Evolutionary conservation across 2,888 invertebrate genomes (phyloP).

Genomic region (Hirudinaria manillensis): DNA sequence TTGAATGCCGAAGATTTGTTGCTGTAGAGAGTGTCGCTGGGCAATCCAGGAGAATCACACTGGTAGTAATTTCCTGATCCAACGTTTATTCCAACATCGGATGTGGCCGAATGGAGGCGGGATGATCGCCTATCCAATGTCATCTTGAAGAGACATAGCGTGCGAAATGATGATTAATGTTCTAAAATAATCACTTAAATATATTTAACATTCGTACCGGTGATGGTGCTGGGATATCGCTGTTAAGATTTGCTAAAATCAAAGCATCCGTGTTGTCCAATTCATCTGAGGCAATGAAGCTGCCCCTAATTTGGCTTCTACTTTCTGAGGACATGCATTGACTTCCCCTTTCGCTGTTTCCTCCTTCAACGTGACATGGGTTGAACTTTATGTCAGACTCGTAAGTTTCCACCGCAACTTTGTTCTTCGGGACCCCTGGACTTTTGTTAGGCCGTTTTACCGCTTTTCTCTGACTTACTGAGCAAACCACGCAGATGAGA

Average conservation of each 20-base stretch:
- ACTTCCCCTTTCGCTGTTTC: constrained; percentile 4
- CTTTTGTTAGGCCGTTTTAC: constrained; percentile 19
- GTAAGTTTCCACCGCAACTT: constrained; percentile 1
- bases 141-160: background rate
- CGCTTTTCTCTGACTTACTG: constrained; percentile 21
- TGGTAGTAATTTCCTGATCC: constrained; percentile 18
- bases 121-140: constrained; percentile 20
- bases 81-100: constrained; percentile 21
- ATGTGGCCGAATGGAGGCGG: constrained; percentile 9
- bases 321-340: constrained; percentile 18
- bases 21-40: background rate
- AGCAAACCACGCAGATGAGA: constrained; percentile 26
- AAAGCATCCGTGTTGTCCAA: constrained; percentile 13
- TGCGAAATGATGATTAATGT: background rate
- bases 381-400: constrained; percentile 22
- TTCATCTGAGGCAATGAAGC: constrained; percentile 18
- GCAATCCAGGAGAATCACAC: constrained; percentile 10
- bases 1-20: constrained; percentile 21
- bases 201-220: constrained; percentile 12
- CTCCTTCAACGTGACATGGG: constrained; percentile 21
- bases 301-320: constrained; percentile 20
- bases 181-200: background rate
- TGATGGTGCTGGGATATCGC: constrained; percentile 10
- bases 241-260: constrained; percentile 25
- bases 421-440: background rate